Evolutionary conservation across 2,113 vertebrate genomes (phyloP).

Genomic region (Anser cygnoides): DNA sequence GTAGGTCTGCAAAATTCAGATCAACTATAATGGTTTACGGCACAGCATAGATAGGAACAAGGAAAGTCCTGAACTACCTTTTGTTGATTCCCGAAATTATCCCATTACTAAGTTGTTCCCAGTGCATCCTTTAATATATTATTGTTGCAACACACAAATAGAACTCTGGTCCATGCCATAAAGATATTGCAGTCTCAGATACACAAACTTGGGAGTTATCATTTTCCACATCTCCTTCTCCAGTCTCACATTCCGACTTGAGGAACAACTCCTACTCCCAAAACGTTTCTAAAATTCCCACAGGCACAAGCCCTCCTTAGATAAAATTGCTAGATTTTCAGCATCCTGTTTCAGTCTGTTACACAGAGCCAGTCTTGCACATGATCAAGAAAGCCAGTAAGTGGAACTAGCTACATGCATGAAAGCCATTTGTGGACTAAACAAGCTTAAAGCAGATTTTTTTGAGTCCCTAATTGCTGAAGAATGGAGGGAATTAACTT

Average conservation of each 20-base stretch:
- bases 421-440: background rate
- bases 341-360: background rate
- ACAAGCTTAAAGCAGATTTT: background rate
- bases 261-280: background rate
- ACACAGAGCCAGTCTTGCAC: background rate
- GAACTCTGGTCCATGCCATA: background rate
- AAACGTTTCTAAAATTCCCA: background rate
- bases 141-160: background rate
- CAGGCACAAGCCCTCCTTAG: background rate
- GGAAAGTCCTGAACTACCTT: no score
- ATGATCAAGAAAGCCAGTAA: background rate
- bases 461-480: background rate
- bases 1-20: background rate
- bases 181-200: background rate
- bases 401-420: background rate
- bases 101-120: background rate
- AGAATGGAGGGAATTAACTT: background rate
- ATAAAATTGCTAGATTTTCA: background rate
- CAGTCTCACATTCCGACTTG: background rate
- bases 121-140: background rate
- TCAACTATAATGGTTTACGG: rapidly evolving
- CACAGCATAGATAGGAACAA: no score
- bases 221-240: background rate
- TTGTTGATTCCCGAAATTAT: background rate
- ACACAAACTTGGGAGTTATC: background rate